Evolutionary conservation across 2,113 vertebrate species (phyloP), one percentile per base, ranked within the genome.

Genomic region (Pterocles orientalis): DNA sequence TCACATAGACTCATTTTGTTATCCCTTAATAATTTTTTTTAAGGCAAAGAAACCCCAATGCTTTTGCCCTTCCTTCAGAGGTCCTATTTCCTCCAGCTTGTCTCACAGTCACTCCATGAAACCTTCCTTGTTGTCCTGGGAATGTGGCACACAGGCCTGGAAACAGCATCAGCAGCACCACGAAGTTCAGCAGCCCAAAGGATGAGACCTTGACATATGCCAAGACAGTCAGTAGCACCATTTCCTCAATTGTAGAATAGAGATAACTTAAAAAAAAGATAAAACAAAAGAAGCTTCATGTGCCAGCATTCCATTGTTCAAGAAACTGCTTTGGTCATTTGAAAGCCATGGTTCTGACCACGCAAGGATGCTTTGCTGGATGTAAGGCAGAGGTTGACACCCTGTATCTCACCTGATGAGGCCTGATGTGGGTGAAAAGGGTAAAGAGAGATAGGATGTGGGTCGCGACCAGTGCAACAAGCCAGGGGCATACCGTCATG

Each of bases 401-500:
- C 24, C 28, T 9, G 5, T 39, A 21, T 33, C 25, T 56, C 25
- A 24, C 33, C 41, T 33, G 25, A 36, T 29, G 33, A 43, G 69
- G 31, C 28, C 41, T n/a, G 41, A 58, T n/a, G 12, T 31, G 50
- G n/a, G 45, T 34, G 41, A 82, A 82, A 48, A 48, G 47, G 34
- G 9, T 3, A 3, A 72, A 29, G 19, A 72, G 43, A 53, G 39
- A 28, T 18, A 62, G 31, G 16, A n/a, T 16, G 41, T 41, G 48
- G 6, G 20, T 83, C 62, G 28, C 10, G 20, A 77, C 15, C 33
- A 33, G 31, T 54, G 43, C 39, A 86, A 64, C 15, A 54, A 43
- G 10, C 23, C 0, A 3, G n/a, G 17, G 10, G 9, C 61, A 36
- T n/a, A n/a, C 3, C 33, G 53, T 21, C 36, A 62, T 17, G 8